Evolutionary conservation across 2,797 vertebrate genomes (phyloP).

Genomic region (Myotis vivesi): DNA sequence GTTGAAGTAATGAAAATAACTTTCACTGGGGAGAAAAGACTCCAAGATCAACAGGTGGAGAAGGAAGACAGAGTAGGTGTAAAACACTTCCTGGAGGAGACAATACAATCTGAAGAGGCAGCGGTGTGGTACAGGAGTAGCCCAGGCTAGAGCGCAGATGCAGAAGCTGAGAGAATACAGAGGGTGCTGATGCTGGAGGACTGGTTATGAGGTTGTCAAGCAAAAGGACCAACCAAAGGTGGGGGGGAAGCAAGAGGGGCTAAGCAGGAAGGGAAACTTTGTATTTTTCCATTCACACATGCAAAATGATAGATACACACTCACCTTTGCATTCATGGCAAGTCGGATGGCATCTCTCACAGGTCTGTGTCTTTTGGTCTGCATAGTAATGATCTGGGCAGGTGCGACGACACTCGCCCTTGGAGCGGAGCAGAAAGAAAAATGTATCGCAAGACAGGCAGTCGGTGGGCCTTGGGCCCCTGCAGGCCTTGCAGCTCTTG

Average conservation of each 20-base stretch:
- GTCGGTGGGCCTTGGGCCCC: constrained; percentile 77
- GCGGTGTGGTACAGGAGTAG: neutral
- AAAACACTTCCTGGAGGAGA: neutral
- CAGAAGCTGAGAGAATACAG: neutral
- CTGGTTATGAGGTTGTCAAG: neutral
- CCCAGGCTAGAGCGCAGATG: neutral
- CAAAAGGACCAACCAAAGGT: neutral
- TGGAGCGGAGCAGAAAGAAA: constrained; percentile 87
- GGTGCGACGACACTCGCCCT: constrained; percentile 85
- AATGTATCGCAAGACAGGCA: constrained; percentile 89
- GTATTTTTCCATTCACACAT: neutral
- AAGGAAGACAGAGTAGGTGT: neutral
- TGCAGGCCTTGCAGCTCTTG: constrained; percentile 89
- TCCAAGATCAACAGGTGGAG: neutral
- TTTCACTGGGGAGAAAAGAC: neutral
- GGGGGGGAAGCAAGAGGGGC: neutral
- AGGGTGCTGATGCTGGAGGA: neutral
- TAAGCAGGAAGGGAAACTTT: neutral
- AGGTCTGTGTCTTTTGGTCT: constrained; percentile 82
- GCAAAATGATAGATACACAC: neutral
- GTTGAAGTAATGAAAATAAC: neutral
- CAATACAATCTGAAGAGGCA: neutral
- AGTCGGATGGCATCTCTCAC: constrained; percentile 90
- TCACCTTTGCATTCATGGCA: constrained; percentile 92
- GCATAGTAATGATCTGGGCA: constrained; percentile 89